Evolutionary conservation across 1,140 invertebrate genomes (phyloP), one percentile per base, ranked within the genome.

Genomic region (Drosophila nikananu): DNA sequence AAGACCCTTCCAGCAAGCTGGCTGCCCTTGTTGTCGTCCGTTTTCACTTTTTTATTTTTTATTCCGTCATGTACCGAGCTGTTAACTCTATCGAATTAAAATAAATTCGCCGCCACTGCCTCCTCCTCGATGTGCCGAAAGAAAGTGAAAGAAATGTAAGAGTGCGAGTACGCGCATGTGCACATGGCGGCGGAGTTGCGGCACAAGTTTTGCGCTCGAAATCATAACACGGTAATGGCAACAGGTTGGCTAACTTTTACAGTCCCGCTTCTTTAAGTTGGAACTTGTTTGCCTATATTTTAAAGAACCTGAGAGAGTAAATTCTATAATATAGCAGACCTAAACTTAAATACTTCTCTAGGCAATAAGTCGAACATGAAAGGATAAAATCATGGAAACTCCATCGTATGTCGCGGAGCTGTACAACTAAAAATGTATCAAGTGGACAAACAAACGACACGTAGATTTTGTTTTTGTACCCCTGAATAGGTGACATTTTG

Each of bases 71-170:
- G 57, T 52, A 54, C 49, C 74, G 63, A 60, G 72, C 70, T 79
- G 81, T 79, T 80, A 87, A 81, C 71, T 78, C 82, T 57, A 87
- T 87, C 68, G 70, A 87, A 89, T 87, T 84, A 87, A 87, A 75
- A 46, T 68, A 83, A 63, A 72, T 64, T 51, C 49, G n/a, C 42
- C 49, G 41, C 63, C 39, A 41, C 39, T n/a, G 39, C 39, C 39
- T 41, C 17, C 39, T 41, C 39, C 39, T 41, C 39, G 39, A n/a
- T 41, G 39, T 41, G 39, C 39, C 48, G 57, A 63, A 76, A 60
- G 72, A 48, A 74, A 70, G 64, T 62, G 82, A 54, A 76, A 86
- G 57, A 80, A 82, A 86, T 77, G 61, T 59, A 67, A 41, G 49
- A 42, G 46, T 23, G 39, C 23, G 37, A 57, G 27, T 67, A 35